Base-by-base conservation (phyloP, 30 jellyfish, hydroid and myxozoan genomes). In the Hydractinia symbiolongicarpus region DNA sequence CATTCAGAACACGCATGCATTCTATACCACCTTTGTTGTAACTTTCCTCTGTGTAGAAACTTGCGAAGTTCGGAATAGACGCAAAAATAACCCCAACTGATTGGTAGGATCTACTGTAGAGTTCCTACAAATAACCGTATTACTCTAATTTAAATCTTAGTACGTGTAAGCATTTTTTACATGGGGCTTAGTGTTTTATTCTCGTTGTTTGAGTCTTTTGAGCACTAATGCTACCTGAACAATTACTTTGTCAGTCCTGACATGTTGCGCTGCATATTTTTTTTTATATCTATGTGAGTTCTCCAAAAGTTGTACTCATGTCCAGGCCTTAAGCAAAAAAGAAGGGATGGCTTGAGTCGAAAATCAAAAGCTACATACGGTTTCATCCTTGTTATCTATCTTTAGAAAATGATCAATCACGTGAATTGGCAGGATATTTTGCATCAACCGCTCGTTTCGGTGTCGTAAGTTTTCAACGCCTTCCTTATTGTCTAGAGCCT, bases 1-100 rank as follows among this genome's bases (percentile, higher is more conserved):
- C 98, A 70, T 92, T 92, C 73, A 92, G 86, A 7, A 92, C 90
- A 50, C 98, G 61, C 96, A 92, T 86, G 86, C 98, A 92, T 79
- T 92, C 98, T 30, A 92, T 92, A 11, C 98, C 98, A 4, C 96
- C 98, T 72, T 92, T 88, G 74, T 92, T 92, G 15, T 80, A 76
- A 69, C 96, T 81, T 72, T 92, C 98, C 71, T 92, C 98, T 8
- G 96, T 87, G 77, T 92, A 92, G 71, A 88, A 92, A 15, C 67
- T 78, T 16, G 98, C 87, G 72, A 92, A 92, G 30, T 93, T 87
- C 13, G 98, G 98, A 21, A 92, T 92, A 9, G 98, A 92, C 9
- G 96, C 98, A 71, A 92, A 92, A 86, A 92, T 92, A 21, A 92
- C 98, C 8, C 98, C 96, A 6, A 92, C 98, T 13, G 92, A 78